These are phyloP conservation scores for Eristalinus aeneus DNA, from an alignment of 2,888 invertebrate genomes.

Conservation along the genomic window DNA sequence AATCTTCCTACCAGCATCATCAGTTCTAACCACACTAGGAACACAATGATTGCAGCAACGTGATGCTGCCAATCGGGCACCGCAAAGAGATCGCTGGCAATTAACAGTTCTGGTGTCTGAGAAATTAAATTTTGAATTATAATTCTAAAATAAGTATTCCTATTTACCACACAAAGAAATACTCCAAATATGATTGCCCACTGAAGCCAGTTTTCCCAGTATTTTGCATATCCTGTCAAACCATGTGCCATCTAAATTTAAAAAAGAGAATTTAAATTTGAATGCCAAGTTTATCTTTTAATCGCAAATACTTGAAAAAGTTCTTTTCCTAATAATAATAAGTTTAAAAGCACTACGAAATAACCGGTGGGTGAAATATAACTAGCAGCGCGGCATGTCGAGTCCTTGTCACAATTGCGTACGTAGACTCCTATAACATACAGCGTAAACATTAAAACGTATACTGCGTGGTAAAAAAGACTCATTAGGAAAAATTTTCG, in stretches of 20 bases:
- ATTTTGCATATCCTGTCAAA: slow-evolving; percentile 86
- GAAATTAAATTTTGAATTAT: neutral
- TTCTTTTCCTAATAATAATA: slow-evolving; percentile 87
- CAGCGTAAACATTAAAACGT: slow-evolving; percentile 87
- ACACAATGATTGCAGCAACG: slow-evolving; percentile 89
- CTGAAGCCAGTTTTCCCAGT: slow-evolving; percentile 93
- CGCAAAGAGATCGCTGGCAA: slow-evolving; percentile 74
- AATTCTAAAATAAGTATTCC: neutral
- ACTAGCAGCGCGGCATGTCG: slow-evolving; percentile 74
- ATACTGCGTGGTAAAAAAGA: slow-evolving; percentile 88
- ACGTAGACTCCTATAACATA: slow-evolving; percentile 85
- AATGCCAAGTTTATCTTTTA: neutral
- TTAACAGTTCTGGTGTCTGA: slow-evolving; percentile 78
- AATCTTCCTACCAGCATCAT: slow-evolving; percentile 93
- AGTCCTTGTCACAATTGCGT: slow-evolving; percentile 75
- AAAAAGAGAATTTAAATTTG: neutral
- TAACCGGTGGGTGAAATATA: slow-evolving; percentile 82
- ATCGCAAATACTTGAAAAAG: slow-evolving; percentile 79
- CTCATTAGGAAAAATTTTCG: slow-evolving; percentile 91
- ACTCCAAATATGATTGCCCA: slow-evolving; percentile 89
- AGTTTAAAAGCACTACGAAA: slow-evolving; percentile 84
- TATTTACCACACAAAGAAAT: slow-evolving; percentile 84
- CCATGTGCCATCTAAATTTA: slow-evolving; percentile 85
- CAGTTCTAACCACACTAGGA: slow-evolving; percentile 90
- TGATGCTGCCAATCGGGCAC: slow-evolving; percentile 88